These are phyloP conservation scores for Drosophila antonietae DNA, from an alignment of 2,888 invertebrate genomes.

Conservation along the genomic window DNA sequence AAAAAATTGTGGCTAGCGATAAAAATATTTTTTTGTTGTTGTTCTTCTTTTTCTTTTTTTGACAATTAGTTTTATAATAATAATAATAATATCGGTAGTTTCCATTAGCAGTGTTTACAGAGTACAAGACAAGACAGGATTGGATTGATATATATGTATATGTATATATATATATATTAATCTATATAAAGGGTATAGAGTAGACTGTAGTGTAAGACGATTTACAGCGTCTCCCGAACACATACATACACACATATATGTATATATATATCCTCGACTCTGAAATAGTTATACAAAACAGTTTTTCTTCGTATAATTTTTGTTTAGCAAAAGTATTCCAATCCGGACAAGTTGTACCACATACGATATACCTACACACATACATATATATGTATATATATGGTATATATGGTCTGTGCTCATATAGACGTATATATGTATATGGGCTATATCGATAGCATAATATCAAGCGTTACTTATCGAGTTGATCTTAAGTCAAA, in stretches of 20 bases:
- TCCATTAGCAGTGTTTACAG: slow-evolving; percentile 53
- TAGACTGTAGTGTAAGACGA: slow-evolving; percentile 11
- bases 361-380: slow-evolving; percentile 17
- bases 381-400: slow-evolving; percentile 35
- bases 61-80: slow-evolving; percentile 59
- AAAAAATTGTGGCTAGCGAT: slow-evolving; percentile 77
- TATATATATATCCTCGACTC: not conserved
- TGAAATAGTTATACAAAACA: no score
- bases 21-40: slow-evolving; percentile 56
- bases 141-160: slow-evolving; percentile 24
- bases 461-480: slow-evolving; percentile 77
- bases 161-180: slow-evolving; percentile 9
- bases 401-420: slow-evolving; percentile 12
- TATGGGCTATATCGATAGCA: slow-evolving; percentile 45
- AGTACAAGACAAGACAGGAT: slow-evolving; percentile 26
- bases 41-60: slow-evolving; percentile 19
- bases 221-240: not conserved
- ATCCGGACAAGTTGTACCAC: slow-evolving; percentile 36
- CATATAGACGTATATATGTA: slow-evolving; percentile 7
- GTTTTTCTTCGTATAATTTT: not conserved
- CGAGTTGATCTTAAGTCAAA: slow-evolving; percentile 69
- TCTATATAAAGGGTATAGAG: slow-evolving; percentile 14
- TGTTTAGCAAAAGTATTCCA: slow-evolving; percentile 28
- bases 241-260: not conserved
- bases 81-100: slow-evolving; percentile 53